Evolutionary conservation across 2,797 vertebrate species (phyloP).

Genomic region (Protosalanx chinensis): DNA sequence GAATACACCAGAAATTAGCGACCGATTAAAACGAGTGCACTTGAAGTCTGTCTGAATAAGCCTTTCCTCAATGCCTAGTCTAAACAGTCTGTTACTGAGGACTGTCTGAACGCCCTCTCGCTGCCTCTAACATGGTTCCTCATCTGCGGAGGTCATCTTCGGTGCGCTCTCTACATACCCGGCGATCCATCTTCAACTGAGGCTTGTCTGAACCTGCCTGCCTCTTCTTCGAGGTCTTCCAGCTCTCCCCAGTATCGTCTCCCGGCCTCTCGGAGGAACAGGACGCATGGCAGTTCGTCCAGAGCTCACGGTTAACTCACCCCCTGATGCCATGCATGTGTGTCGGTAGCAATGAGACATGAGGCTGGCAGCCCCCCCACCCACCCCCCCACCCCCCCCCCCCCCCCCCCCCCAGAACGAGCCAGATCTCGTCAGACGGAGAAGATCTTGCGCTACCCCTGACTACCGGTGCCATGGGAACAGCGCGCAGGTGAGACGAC

Average conservation of each 20-base stretch:
- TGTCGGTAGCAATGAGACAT: background rate
- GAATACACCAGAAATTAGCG: no score
- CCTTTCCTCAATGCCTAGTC: no score
- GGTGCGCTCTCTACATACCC: background rate
- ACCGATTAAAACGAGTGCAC: constrained; percentile 4
- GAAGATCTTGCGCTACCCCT: constrained; percentile 21
- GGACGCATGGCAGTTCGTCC: background rate
- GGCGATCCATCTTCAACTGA: background rate
- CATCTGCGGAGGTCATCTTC: no score
- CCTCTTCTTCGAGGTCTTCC: background rate
- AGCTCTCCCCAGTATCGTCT: background rate
- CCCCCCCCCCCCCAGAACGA: background rate
- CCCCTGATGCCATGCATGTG: no score
- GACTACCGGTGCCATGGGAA: constrained; percentile 41
- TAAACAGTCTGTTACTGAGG: no score
- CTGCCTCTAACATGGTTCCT: no score
- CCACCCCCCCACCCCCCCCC: background rate
- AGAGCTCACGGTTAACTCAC: no score
- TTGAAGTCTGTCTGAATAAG: background rate
- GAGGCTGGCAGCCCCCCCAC: background rate
- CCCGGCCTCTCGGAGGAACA: background rate
- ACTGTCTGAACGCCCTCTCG: no score
- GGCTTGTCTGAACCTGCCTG: background rate
- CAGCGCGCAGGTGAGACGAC: constrained; percentile 11
- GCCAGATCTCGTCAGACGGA: constrained; percentile 5